Evolutionary conservation across 2,888 invertebrate genomes (phyloP).

Genomic region (Pyrocoelia pectoralis): DNA sequence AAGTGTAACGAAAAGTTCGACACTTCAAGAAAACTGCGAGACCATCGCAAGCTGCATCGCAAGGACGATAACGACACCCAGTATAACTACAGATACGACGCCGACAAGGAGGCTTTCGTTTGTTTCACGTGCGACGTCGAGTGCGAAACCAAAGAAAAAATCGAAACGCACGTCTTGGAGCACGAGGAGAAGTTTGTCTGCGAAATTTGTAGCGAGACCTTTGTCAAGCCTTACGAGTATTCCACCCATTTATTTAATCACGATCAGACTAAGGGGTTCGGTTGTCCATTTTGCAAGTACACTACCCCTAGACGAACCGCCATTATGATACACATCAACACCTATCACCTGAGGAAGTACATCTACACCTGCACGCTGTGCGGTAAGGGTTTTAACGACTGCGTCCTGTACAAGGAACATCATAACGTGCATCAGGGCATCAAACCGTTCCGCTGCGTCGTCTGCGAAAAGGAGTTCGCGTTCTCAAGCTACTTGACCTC

Average conservation of each 20-base stretch:
- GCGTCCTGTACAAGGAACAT: conserved; percentile 64
- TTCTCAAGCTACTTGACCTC: conserved; percentile 55
- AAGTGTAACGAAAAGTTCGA: conserved; percentile 49
- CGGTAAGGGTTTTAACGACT: conserved; percentile 65
- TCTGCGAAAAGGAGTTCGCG: conserved; percentile 63
- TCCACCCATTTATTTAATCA: conserved; percentile 52
- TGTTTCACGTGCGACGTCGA: conserved; percentile 39
- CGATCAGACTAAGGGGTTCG: conserved; percentile 47
- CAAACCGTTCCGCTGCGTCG: conserved; percentile 62
- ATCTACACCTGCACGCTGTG: conserved; percentile 64
- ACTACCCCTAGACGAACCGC: conserved; percentile 47
- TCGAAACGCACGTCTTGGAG: conserved; percentile 33
- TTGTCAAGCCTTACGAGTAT: conserved; percentile 52
- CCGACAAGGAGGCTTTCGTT: conserved; percentile 42
- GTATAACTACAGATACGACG: conserved; percentile 49
- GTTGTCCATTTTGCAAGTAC: conserved; percentile 53
- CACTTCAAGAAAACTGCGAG: conserved; percentile 44
- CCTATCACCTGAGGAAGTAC: conserved; percentile 54
- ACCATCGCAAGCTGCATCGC: conserved; percentile 44
- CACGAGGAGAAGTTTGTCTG: conserved; percentile 44
- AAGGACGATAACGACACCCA: conserved; percentile 25
- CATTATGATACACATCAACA: conserved; percentile 51
- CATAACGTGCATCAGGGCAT: conserved; percentile 64
- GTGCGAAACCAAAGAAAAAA: conserved; percentile 25
- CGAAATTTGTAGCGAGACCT: conserved; percentile 49